A percentile compares a stretch with the other conserved stretches of the same genome.
Conservation (phyloP, 2,113 vertebrate genomes). For the Lathamus discolor region DNA sequence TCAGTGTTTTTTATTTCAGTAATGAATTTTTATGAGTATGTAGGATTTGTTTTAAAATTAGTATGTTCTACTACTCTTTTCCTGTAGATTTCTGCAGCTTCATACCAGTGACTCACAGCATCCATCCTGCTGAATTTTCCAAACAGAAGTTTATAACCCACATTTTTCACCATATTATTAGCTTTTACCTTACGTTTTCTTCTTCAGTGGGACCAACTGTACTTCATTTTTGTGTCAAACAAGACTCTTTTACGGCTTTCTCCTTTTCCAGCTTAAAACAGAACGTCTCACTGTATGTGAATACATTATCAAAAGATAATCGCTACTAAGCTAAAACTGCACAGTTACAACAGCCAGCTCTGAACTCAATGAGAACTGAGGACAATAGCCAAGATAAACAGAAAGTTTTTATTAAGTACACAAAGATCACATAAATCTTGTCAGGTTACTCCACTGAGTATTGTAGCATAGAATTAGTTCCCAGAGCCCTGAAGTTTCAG, state of each 20-base stretch:
- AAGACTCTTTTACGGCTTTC: neutral
- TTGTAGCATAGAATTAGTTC: neutral
- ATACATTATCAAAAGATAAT: neutral
- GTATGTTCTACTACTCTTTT: neutral
- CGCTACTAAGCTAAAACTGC: neutral
- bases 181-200: neutral
- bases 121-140: constrained; percentile 11
- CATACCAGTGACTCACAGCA: neutral
- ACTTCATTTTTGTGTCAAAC: neutral
- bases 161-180: neutral
- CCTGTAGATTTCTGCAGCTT: neutral
- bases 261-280: neutral
- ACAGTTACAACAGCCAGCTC: neutral
- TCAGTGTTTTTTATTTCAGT: neutral
- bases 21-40: neutral
- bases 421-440: neutral
- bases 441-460: neutral
- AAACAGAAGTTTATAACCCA: neutral
- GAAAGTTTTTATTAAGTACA: neutral
- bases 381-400: neutral
- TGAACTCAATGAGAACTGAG: neutral
- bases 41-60: neutral
- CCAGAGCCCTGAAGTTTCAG: neutral
- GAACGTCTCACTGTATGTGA: neutral
- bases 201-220: neutral